phyloP scores from a whole-genome alignment of 2,797 vertebrate species.

The Spheniscus humboldti region DNA sequence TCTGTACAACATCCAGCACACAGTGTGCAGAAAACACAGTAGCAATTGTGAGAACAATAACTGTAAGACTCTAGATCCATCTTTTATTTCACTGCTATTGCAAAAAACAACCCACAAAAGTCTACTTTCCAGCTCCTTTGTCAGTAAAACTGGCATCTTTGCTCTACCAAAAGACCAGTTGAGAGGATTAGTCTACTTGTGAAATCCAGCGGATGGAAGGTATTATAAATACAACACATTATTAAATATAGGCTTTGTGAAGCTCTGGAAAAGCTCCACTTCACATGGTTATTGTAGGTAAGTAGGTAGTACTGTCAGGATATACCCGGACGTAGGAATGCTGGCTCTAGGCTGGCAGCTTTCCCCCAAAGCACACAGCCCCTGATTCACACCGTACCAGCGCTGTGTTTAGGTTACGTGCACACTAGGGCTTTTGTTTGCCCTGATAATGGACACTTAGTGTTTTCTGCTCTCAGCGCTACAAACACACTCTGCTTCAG shows the following conservation, averaged over 20 bases:
- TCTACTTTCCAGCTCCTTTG: neutral
- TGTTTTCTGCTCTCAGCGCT: conserved; percentile 16
- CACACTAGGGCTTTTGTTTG: conserved; percentile 60
- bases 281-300: conserved; percentile 36
- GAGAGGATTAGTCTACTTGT: conserved; percentile 56
- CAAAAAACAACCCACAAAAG: neutral
- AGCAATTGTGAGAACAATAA: neutral
- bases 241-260: conserved; percentile 61
- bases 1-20: neutral
- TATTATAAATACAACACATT: conserved; percentile 45
- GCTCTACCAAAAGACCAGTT: conserved; percentile 11
- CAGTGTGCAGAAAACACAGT: neutral
- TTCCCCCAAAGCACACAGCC: neutral
- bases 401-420: neutral
- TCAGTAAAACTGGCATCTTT: conserved; percentile 24
- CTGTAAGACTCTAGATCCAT: neutral
- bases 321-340: neutral
- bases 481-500: neutral
- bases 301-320: conserved; percentile 45
- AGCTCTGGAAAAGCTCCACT: conserved; percentile 43
- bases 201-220: conserved; percentile 49
- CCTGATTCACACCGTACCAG: neutral
- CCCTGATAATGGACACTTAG: conserved; percentile 32
- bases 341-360: neutral
- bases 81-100: neutral